Evolutionary conservation across 1,140 invertebrate genomes (phyloP).

Genomic region (Penaeus indicus): DNA sequence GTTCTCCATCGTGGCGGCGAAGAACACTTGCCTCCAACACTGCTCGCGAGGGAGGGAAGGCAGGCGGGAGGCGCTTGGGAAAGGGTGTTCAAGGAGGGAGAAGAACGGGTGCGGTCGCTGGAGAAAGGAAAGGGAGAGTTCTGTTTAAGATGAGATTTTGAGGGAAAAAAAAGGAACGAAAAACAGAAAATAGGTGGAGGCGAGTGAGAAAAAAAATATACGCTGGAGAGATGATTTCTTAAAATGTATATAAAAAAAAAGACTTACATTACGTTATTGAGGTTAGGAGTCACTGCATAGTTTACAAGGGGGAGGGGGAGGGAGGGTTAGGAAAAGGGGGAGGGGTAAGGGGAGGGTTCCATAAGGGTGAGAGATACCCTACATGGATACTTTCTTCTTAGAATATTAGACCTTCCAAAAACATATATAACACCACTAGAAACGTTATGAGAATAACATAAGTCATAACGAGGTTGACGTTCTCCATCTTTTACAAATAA

Average conservation of each 20-base stretch:
- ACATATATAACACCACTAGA: conserved; percentile 55
- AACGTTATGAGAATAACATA: conserved; percentile 50
- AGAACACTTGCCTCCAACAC: background rate
- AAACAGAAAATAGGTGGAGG: too few relatives aligned
- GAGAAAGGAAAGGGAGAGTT: too few relatives aligned
- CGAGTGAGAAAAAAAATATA: too few relatives aligned
- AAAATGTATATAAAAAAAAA: too few relatives aligned
- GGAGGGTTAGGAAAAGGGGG: conserved; percentile 5
- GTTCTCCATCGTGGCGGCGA: conserved; percentile 31
- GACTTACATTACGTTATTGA: too few relatives aligned
- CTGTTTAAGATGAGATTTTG: too few relatives aligned
- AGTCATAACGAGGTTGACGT: conserved; percentile 52
- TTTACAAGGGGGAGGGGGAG: background rate
- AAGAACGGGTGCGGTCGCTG: too few relatives aligned
- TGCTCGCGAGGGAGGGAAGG: too few relatives aligned
- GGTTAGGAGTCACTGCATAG: too few relatives aligned
- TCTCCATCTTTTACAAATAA: conserved; percentile 6
- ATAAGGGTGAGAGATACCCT: conserved; percentile 15
- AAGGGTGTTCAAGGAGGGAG: background rate
- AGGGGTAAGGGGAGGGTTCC: background rate
- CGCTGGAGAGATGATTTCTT: too few relatives aligned
- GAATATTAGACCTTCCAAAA: conserved; percentile 50
- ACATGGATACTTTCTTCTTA: conserved; percentile 42
- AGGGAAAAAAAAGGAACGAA: too few relatives aligned
- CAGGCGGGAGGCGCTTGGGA: background rate